A percentile compares a stretch with the other conserved stretches of the same genome.
Conservation (phyloP, 1,140 invertebrate species). For the Lucilia cuprina region DNA sequence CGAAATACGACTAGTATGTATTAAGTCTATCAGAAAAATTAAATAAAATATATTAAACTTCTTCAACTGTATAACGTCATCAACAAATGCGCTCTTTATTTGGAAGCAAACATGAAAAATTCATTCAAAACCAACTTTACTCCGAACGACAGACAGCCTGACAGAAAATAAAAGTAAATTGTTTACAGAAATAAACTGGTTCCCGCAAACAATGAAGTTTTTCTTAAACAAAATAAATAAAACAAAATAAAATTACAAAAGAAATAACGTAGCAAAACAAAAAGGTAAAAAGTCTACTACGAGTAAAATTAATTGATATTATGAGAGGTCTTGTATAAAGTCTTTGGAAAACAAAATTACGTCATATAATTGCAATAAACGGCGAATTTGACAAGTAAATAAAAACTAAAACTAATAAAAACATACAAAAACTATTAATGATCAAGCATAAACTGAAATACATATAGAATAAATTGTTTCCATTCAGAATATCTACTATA, state of each 20-base stretch:
- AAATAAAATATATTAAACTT: slow-evolving; percentile 4
- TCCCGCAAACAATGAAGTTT: not conserved
- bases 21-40: not conserved
- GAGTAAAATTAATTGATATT: not conserved
- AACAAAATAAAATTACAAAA: not conserved
- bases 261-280: not conserved
- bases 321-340: not conserved
- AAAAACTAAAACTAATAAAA: not conserved
- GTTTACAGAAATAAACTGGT: not conserved
- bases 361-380: not conserved
- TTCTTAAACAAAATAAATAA: not conserved
- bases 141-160: no score
- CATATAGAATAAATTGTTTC: not conserved
- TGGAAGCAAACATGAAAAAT: not conserved
- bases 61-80: not conserved
- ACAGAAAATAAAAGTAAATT: not conserved
- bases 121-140: not conserved
- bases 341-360: not conserved
- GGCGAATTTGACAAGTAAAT: not conserved
- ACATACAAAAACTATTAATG: not conserved
- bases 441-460: not conserved
- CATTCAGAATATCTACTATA: no score
- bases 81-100: not conserved
- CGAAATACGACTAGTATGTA: not conserved
- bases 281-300: not conserved